These are phyloP conservation scores for Pachycephus smyrnensis DNA, from an alignment of 2,888 invertebrate genomes.

Conservation along the genomic window DNA sequence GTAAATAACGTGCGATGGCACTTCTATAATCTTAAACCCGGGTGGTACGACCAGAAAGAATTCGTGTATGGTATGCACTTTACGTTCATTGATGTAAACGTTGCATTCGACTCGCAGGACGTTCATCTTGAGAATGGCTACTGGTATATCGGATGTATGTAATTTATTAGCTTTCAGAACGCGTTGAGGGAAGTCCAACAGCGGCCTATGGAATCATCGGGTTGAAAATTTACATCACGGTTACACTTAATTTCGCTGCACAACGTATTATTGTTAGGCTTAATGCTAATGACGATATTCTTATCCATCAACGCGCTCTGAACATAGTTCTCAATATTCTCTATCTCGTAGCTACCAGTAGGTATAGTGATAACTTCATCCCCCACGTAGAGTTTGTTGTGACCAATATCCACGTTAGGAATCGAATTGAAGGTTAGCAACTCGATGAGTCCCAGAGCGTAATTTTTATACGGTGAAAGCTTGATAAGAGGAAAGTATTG, in stretches of 20 bases:
- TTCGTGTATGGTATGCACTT: slow-evolving; percentile 36
- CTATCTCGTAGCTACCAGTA: slow-evolving; percentile 49
- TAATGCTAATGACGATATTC: not conserved
- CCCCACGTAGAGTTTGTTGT: too few species aligned
- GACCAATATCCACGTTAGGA: slow-evolving; percentile 49
- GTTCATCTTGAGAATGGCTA: too few species aligned
- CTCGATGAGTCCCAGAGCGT: slow-evolving; percentile 46
- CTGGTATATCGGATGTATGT: too few species aligned
- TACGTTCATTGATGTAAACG: slow-evolving; percentile 31
- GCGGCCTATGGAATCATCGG: too few species aligned
- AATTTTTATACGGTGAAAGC: slow-evolving; percentile 33
- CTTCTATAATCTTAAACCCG: slow-evolving; percentile 37
- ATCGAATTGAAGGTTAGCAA: slow-evolving; percentile 46
- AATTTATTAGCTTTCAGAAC: too few species aligned
- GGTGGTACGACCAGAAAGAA: slow-evolving; percentile 33
- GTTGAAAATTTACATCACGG: too few species aligned
- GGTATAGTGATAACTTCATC: slow-evolving; percentile 38
- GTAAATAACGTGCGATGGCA: slow-evolving; percentile 33
- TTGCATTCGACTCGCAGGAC: too few species aligned
- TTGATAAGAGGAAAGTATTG: slow-evolving; percentile 46
- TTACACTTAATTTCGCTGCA: too few species aligned
- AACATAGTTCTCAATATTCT: slow-evolving; percentile 41
- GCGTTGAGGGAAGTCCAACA: too few species aligned
- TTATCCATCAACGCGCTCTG: slow-evolving; percentile 9
- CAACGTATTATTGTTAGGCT: too few species aligned